Evolutionary conservation across 2,797 vertebrate species (phyloP).

Genomic region (Hyperoplus lanceolatus): DNA sequence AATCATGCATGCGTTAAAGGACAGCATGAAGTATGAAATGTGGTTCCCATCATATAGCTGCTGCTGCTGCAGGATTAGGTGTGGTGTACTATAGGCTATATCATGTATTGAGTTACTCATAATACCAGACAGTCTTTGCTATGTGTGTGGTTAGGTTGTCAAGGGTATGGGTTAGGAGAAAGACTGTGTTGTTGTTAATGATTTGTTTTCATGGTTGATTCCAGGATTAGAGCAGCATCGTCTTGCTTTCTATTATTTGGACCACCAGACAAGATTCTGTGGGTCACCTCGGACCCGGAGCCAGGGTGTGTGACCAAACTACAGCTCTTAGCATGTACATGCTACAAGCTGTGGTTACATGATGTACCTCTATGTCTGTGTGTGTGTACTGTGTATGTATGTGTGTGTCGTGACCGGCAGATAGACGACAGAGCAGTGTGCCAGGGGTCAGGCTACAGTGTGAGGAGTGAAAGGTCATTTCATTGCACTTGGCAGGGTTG

Average conservation of each 20-base stretch:
- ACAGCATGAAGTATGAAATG: conserved; percentile 27
- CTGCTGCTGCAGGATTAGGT: conserved; percentile 7
- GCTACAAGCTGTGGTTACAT: too few relatives aligned
- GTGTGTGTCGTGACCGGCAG: not conserved
- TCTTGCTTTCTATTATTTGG: not conserved
- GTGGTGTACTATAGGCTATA: not conserved
- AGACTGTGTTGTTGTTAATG: not conserved
- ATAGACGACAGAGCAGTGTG: not conserved
- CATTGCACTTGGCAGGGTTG: too few relatives aligned
- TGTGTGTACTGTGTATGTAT: too few relatives aligned
- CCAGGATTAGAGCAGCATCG: conserved; percentile 6
- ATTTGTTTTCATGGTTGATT: not conserved
- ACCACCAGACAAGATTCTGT: not conserved
- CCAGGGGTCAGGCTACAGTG: not conserved
- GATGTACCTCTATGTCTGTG: too few relatives aligned
- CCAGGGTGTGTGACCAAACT: conserved; percentile 6
- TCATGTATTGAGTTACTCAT: not conserved
- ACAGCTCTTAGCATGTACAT: too few relatives aligned
- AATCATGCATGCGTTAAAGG: conserved; percentile 37
- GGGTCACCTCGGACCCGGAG: not conserved
- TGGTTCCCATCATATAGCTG: conserved; percentile 4
- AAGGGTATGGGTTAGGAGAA: not conserved
- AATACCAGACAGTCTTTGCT: not conserved
- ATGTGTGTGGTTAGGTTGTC: not conserved
- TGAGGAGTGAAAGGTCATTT: not conserved